Base-by-base conservation (phyloP, 2,888 invertebrate species). In the Parnassius smintheus region DNA sequence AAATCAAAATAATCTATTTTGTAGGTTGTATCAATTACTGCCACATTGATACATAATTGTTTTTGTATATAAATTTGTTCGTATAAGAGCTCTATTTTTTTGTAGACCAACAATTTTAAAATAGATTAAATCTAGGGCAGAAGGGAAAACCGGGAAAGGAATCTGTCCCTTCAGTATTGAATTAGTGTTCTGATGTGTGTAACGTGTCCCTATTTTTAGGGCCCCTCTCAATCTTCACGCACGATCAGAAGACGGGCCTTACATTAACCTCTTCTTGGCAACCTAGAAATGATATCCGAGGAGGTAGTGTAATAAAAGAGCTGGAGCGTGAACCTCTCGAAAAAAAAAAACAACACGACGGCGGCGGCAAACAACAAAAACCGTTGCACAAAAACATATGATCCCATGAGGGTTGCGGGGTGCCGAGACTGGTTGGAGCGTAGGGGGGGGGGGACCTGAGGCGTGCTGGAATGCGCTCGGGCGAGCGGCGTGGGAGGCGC, bases 301-400 rank as follows among this genome's bases (percentile, higher is more conserved):
- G 76, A 83, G 78, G 82, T 73, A 85, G 82, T 84, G 82, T 85
- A 86, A 85, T 86, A 86, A 86, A 88, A 86, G 88, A 88, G 82
- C 78, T 83, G 82, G 81, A 88, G 88, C 88, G 88, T 90, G 88
- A 89, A 90, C 81, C 86, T 79, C 76, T 76, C 80, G 69, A 88
- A 88, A 74, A 18, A 74, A 18, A 86, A 91, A 87, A 77, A 9
- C 46, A 83, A 87, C 78, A 81, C 81, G 82, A 85, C 79, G 78
- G 83, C 85, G 86, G 87, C 89, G 90, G 90, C 83, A 84, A 90
- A 90, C 89, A 89, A 91, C 91, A 91, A 91, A 91, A 91, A 91
- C 91, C 90, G 91, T 91, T 91, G 90, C 88, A 90, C 86, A 91
- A 91, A 91, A 91, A 91, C 91, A 91, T 91, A 91, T 91, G 91